Percentiles rank a stretch among this genome's conserved stretches.
Evolutionary conservation across 2,113 vertebrate genomes (phyloP).

Genomic region (Dicaeum eximium): DNA sequence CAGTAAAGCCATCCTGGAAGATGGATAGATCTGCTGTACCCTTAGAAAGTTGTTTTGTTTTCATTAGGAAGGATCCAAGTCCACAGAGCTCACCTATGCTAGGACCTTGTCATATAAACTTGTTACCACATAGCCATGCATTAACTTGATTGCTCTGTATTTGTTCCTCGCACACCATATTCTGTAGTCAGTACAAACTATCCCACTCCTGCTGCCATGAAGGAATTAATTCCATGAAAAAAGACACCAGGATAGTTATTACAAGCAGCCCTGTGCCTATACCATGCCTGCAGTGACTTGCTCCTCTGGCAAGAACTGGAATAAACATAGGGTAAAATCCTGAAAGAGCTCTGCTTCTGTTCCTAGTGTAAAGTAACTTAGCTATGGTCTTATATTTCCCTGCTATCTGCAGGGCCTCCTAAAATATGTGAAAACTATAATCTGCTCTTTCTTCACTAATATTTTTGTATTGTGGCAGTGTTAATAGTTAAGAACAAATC

Average conservation of each 20-base stretch:
- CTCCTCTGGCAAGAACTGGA: background rate
- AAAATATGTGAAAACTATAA: background rate
- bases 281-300: background rate
- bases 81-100: background rate
- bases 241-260: background rate
- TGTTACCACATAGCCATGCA: background rate
- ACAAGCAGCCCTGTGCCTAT: background rate
- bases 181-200: background rate
- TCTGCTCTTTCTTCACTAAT: background rate
- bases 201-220: background rate
- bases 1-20: background rate
- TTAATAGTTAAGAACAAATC: background rate
- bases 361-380: background rate
- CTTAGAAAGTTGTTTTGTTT: background rate
- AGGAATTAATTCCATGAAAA: background rate
- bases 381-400: background rate
- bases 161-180: fast-evolving
- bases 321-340: background rate
- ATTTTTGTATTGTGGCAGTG: background rate
- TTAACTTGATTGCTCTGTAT: background rate
- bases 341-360: background rate
- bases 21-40: background rate
- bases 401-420: background rate
- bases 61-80: background rate
- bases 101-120: background rate